phyloP scores from a whole-genome alignment of 2,888 invertebrate species.

The Lasioglossum leucozonium region DNA sequence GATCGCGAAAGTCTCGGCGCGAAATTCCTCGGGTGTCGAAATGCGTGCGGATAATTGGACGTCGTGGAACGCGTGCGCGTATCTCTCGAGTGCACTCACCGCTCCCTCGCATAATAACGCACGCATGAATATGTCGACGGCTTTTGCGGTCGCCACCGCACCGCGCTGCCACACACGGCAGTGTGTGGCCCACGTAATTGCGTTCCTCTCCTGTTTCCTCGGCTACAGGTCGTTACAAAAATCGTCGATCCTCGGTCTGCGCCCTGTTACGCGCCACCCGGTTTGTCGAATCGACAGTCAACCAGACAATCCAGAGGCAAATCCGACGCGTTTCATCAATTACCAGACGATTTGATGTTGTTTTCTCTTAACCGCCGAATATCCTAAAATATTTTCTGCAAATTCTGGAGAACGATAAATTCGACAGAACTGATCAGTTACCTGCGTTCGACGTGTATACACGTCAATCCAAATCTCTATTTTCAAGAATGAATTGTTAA shows the following conservation, averaged over 20 bases:
- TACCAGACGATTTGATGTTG: not conserved
- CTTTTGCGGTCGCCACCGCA: constrained; percentile 65
- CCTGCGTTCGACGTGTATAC: too few relatives aligned
- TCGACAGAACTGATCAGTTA: too few relatives aligned
- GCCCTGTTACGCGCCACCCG: not conserved
- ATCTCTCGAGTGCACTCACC: constrained; percentile 74
- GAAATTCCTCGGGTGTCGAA: constrained; percentile 69
- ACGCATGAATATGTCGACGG: constrained; percentile 78
- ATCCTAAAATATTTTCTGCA: too few relatives aligned
- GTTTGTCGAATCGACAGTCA: not conserved
- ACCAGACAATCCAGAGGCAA: not conserved
- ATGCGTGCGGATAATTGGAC: constrained; percentile 71
- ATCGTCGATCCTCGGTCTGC: not conserved
- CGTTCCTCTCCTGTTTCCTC: constrained; percentile 68
- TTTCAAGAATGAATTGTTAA: too few relatives aligned
- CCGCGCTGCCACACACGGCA: constrained; percentile 51
- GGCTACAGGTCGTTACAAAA: constrained; percentile 56
- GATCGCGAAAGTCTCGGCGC: constrained; percentile 25
- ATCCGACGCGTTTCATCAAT: not conserved
- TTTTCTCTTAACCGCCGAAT: too few relatives aligned
- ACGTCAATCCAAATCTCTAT: too few relatives aligned
- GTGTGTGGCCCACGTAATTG: constrained; percentile 77
- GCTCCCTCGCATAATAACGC: constrained; percentile 72
- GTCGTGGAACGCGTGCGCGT: constrained; percentile 70
- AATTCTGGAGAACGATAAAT: too few relatives aligned